These are phyloP conservation scores for Oscheius myriophilus DNA, from an alignment of 2,888 invertebrate species.

Conservation along the genomic window DNA sequence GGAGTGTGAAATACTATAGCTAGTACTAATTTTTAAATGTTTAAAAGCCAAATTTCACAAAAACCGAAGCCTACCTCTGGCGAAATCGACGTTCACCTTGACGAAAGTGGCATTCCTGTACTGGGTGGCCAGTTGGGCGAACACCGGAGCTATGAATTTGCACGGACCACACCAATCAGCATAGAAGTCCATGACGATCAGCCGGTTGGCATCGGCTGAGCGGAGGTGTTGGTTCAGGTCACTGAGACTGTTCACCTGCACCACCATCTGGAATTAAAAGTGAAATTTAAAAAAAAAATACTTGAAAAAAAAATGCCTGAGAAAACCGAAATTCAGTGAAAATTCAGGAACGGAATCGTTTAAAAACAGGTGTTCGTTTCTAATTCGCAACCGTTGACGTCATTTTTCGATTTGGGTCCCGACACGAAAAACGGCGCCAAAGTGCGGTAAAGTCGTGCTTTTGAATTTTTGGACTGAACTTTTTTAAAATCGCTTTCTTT, in stretches of 20 bases:
- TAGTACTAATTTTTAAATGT: too few relatives aligned
- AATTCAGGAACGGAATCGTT: background rate
- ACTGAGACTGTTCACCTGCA: background rate
- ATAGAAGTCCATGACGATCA: conserved; percentile 64
- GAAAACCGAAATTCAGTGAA: background rate
- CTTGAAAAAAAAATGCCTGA: background rate
- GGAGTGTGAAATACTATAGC: too few relatives aligned
- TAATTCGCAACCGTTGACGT: too few relatives aligned
- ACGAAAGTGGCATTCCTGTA: conserved; percentile 87
- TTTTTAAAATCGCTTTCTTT: too few relatives aligned
- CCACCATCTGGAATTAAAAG: conserved; percentile 3
- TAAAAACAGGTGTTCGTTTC: background rate
- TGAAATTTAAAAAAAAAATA: background rate
- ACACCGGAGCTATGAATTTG: conserved; percentile 87
- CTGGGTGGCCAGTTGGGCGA: conserved; percentile 85
- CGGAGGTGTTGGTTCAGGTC: conserved; percentile 7
- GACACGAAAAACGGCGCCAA: too few relatives aligned
- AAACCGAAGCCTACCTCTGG: conserved; percentile 48
- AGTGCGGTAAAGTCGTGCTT: too few relatives aligned
- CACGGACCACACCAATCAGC: conserved; percentile 65
- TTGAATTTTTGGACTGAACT: too few relatives aligned
- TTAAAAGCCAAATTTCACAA: conserved; percentile 1
- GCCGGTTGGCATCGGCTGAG: conserved; percentile 17
- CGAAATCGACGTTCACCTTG: conserved; percentile 88
- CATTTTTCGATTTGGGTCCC: too few relatives aligned